Percentiles rank a stretch among this genome's conserved stretches.
phyloP scores from a whole-genome alignment of 2,888 invertebrate genomes.

The Iselma pallidipennis region DNA sequence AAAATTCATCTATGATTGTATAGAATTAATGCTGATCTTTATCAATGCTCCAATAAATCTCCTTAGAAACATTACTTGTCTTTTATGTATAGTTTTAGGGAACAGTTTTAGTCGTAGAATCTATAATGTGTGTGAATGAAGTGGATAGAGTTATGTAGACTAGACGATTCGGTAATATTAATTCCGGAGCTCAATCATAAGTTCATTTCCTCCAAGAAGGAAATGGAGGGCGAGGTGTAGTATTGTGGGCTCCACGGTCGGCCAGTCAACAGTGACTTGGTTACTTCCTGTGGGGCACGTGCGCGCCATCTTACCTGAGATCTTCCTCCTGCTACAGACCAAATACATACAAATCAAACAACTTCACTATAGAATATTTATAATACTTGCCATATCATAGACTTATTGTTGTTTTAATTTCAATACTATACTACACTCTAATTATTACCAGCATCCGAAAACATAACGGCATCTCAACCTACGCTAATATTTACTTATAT shows the following conservation, averaged over 20 bases:
- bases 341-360: conserved; percentile 6
- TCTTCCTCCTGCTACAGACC: conserved; percentile 28
- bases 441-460: conserved; percentile 6
- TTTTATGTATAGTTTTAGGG: no score
- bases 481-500: conserved; percentile 6
- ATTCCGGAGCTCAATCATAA: conserved; percentile 53
- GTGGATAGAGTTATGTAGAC: neutral
- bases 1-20: no score
- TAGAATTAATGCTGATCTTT: neutral
- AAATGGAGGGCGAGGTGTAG: conserved; percentile 45
- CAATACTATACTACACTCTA: conserved; percentile 20
- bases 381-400: conserved; percentile 10
- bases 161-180: conserved; percentile 45
- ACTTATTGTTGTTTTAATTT: conserved; percentile 23
- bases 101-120: neutral
- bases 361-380: neutral
- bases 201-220: conserved; percentile 49
- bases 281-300: conserved; percentile 53
- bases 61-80: no score
- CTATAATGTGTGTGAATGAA: neutral
- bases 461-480: conserved; percentile 1
- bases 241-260: conserved; percentile 49
- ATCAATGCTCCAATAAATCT: neutral
- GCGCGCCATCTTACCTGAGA: conserved; percentile 46
- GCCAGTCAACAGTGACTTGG: conserved; percentile 52